phyloP scores from a whole-genome alignment of 2,113 vertebrate species.

The Zosterops hypoxanthus region DNA sequence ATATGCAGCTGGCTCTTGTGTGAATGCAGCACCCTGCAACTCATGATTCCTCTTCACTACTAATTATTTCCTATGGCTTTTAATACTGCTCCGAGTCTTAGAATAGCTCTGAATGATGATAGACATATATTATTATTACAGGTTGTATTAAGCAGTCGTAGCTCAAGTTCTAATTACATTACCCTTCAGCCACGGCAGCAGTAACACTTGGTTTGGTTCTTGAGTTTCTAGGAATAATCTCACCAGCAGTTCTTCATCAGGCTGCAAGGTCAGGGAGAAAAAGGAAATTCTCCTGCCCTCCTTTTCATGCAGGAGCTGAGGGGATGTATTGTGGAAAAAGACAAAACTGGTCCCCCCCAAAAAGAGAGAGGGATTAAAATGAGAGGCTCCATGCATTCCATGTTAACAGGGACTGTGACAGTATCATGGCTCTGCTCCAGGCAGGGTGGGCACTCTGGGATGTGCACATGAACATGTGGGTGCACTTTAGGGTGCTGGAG shows the following conservation, averaged over 20 bases:
- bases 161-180: conserved; percentile 35
- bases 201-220: conserved; percentile 26
- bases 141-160: conserved; percentile 17
- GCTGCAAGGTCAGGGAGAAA: conserved; percentile 15
- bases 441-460: rapidly evolving
- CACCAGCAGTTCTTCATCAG: not conserved
- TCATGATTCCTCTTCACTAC: conserved; percentile 31
- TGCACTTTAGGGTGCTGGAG: not conserved
- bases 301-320: not conserved
- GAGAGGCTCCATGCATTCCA: rapidly evolving
- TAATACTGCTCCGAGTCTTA: not conserved
- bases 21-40: conserved; percentile 23
- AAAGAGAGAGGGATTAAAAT: not conserved
- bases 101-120: conserved; percentile 38
- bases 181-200: conserved; percentile 27
- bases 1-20: not conserved
- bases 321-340: not conserved
- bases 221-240: not conserved
- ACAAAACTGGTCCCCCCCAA: not conserved
- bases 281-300: not conserved
- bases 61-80: conserved; percentile 63
- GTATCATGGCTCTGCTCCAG: not conserved
- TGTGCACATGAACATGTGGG: rapidly evolving
- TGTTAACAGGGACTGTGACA: not conserved
- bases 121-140: conserved; percentile 37